Evolutionary conservation across 2,888 invertebrate genomes (phyloP).

Genomic region (Coronaproctus castanopsis): DNA sequence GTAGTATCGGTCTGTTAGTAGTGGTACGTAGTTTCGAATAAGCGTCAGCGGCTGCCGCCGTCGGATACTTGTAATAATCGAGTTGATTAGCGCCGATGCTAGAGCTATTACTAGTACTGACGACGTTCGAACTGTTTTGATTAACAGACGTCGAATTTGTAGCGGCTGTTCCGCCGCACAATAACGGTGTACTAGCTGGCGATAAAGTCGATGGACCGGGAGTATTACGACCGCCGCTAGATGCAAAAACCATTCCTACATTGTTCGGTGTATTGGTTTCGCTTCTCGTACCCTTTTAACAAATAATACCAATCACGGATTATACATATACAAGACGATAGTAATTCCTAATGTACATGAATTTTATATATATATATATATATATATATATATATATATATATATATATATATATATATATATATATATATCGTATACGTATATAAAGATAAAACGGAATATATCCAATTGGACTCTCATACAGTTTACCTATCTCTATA

Average conservation of each 20-base stretch:
- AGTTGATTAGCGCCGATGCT: not conserved
- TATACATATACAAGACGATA: too few relatives aligned
- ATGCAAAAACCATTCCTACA: not conserved
- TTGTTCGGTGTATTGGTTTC: constrained; percentile 2
- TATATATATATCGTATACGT: too few relatives aligned
- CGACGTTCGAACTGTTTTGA: not conserved
- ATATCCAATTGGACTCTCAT: too few relatives aligned
- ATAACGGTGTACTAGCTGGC: not conserved
- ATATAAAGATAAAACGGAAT: too few relatives aligned
- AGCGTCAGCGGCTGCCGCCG: not conserved
- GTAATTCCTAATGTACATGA: too few relatives aligned
- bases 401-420: too few relatives aligned
- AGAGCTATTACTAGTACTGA: not conserved
- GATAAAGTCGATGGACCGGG: not conserved
- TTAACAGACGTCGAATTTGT: not conserved
- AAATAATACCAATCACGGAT: too few relatives aligned
- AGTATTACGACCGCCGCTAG: not conserved
- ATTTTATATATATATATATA: too few relatives aligned
- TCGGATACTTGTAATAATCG: not conserved
- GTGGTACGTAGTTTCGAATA: not conserved
- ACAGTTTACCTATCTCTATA: too few relatives aligned
- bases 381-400: too few relatives aligned
- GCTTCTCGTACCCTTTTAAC: not conserved
- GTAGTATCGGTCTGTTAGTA: constrained; percentile 27
- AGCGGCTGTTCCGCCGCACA: not conserved